Conservation (phyloP, 2,797 vertebrate species). For the Pseudopleuronectes americanus region DNA sequence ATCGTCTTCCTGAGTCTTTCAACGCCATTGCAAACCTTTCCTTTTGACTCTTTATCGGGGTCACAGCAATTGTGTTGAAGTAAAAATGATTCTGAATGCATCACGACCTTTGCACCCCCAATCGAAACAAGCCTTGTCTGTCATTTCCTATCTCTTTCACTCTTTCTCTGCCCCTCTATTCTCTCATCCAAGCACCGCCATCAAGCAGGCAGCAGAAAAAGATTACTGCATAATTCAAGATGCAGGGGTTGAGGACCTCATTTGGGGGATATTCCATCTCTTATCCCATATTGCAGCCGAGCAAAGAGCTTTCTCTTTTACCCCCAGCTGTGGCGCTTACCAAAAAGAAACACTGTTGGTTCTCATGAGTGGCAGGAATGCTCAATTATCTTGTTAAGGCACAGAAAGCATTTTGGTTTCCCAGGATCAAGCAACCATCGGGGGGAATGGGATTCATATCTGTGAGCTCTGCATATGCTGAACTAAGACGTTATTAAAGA, state of each 20-base stretch:
- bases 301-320: constrained; percentile 19
- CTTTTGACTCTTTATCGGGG: constrained; percentile 16
- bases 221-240: constrained; percentile 37
- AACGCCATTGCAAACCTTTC: neutral
- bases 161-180: neutral
- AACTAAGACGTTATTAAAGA: constrained; percentile 19
- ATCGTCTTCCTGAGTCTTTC: constrained; percentile 7
- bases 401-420: constrained; percentile 35
- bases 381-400: constrained; percentile 64
- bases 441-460: constrained; percentile 28
- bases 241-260: constrained; percentile 45
- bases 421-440: constrained; percentile 33
- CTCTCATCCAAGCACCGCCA: neutral
- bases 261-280: constrained; percentile 39
- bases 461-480: constrained; percentile 22
- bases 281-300: constrained; percentile 46
- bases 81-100: constrained; percentile 22
- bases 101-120: constrained; percentile 1
- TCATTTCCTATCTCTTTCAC: constrained; percentile 18
- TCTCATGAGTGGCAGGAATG: constrained; percentile 45
- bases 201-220: constrained; percentile 21
- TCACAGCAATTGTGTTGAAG: constrained; percentile 18
- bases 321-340: constrained; percentile 20
- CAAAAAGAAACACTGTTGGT: constrained; percentile 34
- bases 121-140: constrained; percentile 21